Base-by-base conservation (phyloP, 2,113 vertebrate genomes). In the Chlorodrepanis virens region DNA sequence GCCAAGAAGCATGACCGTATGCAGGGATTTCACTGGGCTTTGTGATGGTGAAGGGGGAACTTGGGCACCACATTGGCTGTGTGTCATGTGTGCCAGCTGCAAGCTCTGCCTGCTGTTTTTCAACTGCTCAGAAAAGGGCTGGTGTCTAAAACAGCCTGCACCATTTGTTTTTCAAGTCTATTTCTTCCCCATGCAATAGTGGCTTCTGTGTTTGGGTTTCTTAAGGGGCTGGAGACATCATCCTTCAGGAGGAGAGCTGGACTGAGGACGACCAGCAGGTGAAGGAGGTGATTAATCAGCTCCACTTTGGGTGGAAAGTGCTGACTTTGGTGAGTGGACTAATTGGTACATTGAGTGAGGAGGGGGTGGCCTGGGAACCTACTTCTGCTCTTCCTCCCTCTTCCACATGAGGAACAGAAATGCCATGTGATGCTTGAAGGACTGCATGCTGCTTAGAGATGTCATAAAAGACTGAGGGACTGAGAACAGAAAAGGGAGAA, bases 21-120 rank as follows among this genome's bases (percentile, higher is more conserved):
- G 33, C 65, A 83, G 68, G 23, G 40, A 60, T 60, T 67, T 78
- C 64, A 68, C n/a, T 4, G 8, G 29, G 64, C 39, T 54, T 25
- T 52, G 64, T 54, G 79, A 21, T 15, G 39, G 10, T 37, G 35
- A 63, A 21, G 44, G 45, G 7, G 31, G 13, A 50, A 39, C 37
- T 10, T 1, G 23, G 42, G 27, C 11, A 33, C 7, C 5, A 4
- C 0, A 4, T 7, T 44, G 19, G 9, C 42, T 9, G 4, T 28
- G 29, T 57, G 5, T 40, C 29, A 44, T 7, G 16, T 1, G 2
- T n/a, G 42, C 21, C 1, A 10, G 28, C 52, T 59, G 28, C 31
- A 35, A 8, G 25, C 54, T 72, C 45, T 57, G 20, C 59, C 28
- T 37, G n/a, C 35, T 2, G 12, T 12, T 89, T 42, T 60, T 59